A percentile compares a stretch with the other conserved stretches of the same genome.
These are phyloP conservation scores for Cercocebus atys DNA, from an alignment of 2,113 vertebrate species.

Conservation along the genomic window DNA sequence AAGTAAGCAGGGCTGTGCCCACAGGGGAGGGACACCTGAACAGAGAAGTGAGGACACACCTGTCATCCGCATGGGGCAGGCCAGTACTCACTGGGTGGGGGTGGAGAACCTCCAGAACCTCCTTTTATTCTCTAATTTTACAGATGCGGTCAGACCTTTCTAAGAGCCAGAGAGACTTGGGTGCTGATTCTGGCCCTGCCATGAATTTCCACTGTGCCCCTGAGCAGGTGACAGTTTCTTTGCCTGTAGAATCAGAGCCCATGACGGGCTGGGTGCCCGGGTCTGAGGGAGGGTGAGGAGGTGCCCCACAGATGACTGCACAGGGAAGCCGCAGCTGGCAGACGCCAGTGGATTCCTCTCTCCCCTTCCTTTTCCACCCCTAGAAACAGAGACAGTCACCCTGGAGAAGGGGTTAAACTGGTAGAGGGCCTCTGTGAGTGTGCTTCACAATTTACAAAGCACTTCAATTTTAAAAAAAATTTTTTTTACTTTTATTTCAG, in stretches of 20 bases:
- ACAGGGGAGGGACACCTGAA: background rate
- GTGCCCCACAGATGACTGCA: background rate
- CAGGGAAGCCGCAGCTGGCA: background rate
- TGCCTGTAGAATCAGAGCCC: background rate
- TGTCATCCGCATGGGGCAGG: background rate
- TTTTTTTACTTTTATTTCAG: too few relatives aligned
- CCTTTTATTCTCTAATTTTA: background rate
- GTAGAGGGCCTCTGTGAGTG: background rate
- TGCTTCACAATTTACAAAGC: background rate
- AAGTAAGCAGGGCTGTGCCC: background rate
- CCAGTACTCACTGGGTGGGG: background rate
- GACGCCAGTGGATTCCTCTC: background rate
- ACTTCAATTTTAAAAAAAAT: rapidly evolving
- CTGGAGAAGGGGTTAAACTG: background rate
- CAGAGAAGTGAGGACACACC: background rate
- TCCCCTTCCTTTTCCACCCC: background rate
- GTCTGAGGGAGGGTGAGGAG: background rate
- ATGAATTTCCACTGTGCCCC: background rate
- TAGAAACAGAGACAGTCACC: background rate
- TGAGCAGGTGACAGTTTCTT: background rate
- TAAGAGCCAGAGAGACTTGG: background rate
- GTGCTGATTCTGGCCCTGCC: background rate
- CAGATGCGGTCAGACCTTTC: background rate
- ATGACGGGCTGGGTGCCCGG: background rate
- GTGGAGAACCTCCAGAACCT: background rate